Conservation (phyloP, 2,113 vertebrate genomes). For the Odontesthes bonariensis region DNA sequence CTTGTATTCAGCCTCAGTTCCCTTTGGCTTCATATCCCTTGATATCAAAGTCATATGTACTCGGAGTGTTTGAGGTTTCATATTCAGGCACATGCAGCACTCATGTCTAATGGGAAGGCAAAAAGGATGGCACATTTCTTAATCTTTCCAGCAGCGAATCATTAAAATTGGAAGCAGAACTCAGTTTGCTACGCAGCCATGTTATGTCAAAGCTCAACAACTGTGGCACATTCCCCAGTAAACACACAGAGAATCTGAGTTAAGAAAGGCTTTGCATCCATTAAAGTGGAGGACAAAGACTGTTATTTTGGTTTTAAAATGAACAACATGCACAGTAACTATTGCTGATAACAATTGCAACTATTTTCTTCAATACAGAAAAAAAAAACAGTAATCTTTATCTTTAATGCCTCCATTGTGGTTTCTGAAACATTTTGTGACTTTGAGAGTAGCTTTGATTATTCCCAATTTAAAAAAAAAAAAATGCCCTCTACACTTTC, state of each 20-base stretch:
- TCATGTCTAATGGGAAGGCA: conserved; percentile 30
- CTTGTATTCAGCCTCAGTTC: conserved; percentile 37
- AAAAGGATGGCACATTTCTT: conserved; percentile 29
- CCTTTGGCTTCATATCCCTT: conserved; percentile 48
- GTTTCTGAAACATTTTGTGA: background rate
- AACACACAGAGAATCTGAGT: conserved; percentile 19
- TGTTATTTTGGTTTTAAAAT: conserved; percentile 6
- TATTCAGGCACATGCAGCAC: conserved; percentile 20
- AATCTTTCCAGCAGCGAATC: conserved; percentile 34
- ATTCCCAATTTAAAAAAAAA: too few relatives aligned
- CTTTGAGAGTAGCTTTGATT: too few relatives aligned
- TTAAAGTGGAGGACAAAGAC: conserved; percentile 6
- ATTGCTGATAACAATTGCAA: conserved; percentile 15
- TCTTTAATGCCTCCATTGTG: background rate
- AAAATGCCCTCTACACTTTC: too few relatives aligned
- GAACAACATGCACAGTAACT: background rate
- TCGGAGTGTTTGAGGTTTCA: conserved; percentile 44
- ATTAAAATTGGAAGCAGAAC: conserved; percentile 42
- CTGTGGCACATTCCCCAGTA: conserved; percentile 35
- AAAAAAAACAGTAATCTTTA: background rate
- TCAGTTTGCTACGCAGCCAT: conserved; percentile 35
- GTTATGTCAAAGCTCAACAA: conserved; percentile 41
- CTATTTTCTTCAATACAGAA: conserved; percentile 2
- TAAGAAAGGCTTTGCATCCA: conserved; percentile 21
- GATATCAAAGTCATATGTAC: conserved; percentile 53